These are phyloP conservation scores for Mechanitis mazaeus DNA, from an alignment of 2,888 invertebrate species.

Conservation along the genomic window DNA sequence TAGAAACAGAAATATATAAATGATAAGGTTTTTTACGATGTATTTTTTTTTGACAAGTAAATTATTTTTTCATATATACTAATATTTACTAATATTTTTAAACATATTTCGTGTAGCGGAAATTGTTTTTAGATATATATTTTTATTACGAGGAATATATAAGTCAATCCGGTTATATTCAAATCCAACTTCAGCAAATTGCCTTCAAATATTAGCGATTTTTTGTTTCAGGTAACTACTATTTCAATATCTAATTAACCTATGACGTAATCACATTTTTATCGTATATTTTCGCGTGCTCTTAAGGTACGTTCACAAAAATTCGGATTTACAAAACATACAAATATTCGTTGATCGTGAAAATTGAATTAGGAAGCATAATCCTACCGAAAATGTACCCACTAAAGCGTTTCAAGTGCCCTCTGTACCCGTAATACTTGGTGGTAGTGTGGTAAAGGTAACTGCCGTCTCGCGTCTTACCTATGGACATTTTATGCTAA, in stretches of 20 bases:
- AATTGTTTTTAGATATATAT: too few species aligned
- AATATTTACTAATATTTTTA: too few species aligned
- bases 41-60: too few species aligned
- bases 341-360: constrained; percentile 73
- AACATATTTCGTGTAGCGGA: too few species aligned
- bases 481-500: constrained; percentile 74
- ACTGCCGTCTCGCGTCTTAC: constrained; percentile 53
- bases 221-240: constrained; percentile 20
- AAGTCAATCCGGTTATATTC: neutral
- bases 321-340: constrained; percentile 61
- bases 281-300: constrained; percentile 43
- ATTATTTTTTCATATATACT: too few species aligned
- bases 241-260: constrained; percentile 27
- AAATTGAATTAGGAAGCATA: constrained; percentile 65
- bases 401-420: constrained; percentile 40
- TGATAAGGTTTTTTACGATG: too few species aligned
- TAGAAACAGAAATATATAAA: too few species aligned
- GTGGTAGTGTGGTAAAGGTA: constrained; percentile 23
- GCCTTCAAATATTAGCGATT: constrained; percentile 18
- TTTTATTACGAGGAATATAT: neutral
- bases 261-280: constrained; percentile 33
- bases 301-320: constrained; percentile 44
- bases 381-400: constrained; percentile 48
- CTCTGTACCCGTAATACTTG: constrained; percentile 23
- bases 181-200: constrained; percentile 32